Conservation (phyloP, 2,888 invertebrate species). For the Capitulum mitella region DNA sequence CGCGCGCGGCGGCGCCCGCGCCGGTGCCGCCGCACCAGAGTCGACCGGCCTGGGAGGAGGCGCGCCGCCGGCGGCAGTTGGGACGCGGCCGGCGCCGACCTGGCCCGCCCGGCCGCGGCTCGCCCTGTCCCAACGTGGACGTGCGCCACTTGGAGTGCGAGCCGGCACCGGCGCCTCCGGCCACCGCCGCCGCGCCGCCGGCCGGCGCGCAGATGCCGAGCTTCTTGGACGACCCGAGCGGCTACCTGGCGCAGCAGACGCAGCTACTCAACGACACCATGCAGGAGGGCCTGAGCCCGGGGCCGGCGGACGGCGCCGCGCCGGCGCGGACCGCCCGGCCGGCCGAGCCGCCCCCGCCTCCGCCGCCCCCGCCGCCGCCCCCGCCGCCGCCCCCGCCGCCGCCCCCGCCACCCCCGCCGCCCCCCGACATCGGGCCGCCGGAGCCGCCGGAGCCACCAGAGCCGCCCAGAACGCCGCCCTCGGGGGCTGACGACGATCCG, state of each 20-base stretch:
- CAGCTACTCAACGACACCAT: slow-evolving; percentile 75
- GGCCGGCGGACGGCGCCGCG: no score
- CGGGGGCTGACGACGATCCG: no score
- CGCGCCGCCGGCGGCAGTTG: not conserved
- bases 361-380: not conserved
- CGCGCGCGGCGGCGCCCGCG: slow-evolving; percentile 47
- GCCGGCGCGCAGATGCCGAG: not conserved
- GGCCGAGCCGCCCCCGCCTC: not conserved
- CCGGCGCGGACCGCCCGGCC: not conserved
- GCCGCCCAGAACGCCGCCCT: no score
- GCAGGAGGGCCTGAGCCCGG: slow-evolving; percentile 12
- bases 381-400: not conserved
- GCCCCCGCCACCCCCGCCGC: not conserved
- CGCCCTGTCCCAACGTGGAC: not conserved
- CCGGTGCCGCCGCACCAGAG: slow-evolving; percentile 46
- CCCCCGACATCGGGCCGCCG: no score
- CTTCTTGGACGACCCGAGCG: slow-evolving; percentile 68
- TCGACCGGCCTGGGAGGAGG: not conserved
- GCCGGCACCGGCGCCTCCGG: not conserved
- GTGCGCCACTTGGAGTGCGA: not conserved
- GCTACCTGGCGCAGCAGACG: slow-evolving; percentile 84
- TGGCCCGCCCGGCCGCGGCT: not conserved
- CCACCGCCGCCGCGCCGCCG: not conserved
- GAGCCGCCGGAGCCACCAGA: no score
- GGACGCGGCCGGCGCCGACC: not conserved